Base-by-base conservation (phyloP, 2,113 vertebrate genomes). In the Fregetta grallaria region DNA sequence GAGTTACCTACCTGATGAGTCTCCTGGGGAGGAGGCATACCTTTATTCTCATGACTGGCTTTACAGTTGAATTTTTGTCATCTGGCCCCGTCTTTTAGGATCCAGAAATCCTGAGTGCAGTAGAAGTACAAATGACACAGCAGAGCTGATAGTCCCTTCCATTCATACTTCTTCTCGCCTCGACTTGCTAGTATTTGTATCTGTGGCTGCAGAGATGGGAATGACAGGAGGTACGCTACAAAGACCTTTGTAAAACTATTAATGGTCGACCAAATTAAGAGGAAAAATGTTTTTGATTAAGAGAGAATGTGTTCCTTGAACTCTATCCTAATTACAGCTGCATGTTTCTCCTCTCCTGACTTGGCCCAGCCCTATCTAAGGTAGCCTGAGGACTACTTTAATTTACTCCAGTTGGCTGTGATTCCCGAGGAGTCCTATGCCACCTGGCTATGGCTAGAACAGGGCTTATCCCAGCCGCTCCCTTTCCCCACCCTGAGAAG, bases 341-440 rank as follows among this genome's bases (percentile, higher is more conserved):
- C 3, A 0, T 79, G 42, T 50, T 95, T 94, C 85, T 83, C 22
- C 44, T 75, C 56, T 86, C 25, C 30, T 75, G 73, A 75, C 36
- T 89, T 75, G 68, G 61, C 80, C 65, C 59, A 92, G 56, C 72
- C 62, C 47, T 78, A 4, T 32, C 50, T 75, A 68, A 70, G 65
- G 56, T 92, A 93, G 86, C 95, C 91, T 78, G 79, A 78, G 68
- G 91, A 68, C 44, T 93, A 2, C 78, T 94, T 77, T 91, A 81
- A 65, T 91, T 93, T 95, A 27, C 52, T 78, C 3, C 23, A 38
- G 23, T 76, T 97, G 88, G 74, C 91, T 81, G 66, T 65, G 61
- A 23, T 93, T 61, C 72, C 49, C 0, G 2, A 67, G 86, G 65
- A 92, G 66, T 4, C 3, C 4, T 58, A 34, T 78, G 73, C 56